Conservation (phyloP, 2,888 invertebrate species). For the Diplolepis rosae region DNA sequence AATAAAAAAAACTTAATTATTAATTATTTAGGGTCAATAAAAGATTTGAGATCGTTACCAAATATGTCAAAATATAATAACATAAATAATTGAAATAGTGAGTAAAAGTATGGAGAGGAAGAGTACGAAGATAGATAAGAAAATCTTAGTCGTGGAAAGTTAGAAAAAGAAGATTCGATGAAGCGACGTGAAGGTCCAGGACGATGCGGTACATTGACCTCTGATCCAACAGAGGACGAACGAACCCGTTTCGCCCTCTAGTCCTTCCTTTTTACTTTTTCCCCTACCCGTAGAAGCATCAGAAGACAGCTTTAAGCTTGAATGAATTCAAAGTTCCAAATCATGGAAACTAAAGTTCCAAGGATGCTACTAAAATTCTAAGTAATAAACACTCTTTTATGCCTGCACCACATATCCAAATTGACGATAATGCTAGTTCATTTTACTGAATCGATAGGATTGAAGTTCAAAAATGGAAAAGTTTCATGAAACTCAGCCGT, state of each 20-base stretch:
- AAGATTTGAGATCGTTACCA: too few species aligned
- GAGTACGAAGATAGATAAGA: not conserved
- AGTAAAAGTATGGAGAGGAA: not conserved
- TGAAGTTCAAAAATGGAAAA: too few species aligned
- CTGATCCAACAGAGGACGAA: not conserved
- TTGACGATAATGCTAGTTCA: too few species aligned
- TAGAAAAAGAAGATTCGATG: constrained; percentile 11
- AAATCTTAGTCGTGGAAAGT: too few species aligned
- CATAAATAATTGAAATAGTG: not conserved
- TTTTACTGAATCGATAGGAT: too few species aligned
- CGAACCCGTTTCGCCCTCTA: constrained; percentile 13
- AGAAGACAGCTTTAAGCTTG: constrained; percentile 14
- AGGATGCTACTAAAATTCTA: not conserved
- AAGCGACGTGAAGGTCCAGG: constrained; percentile 14
- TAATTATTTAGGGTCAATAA: too few species aligned
- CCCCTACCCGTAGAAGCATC: not conserved
- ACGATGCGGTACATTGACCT: constrained; percentile 36
- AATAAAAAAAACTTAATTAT: too few species aligned
- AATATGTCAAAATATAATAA: not conserved
- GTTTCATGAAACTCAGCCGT: too few species aligned
- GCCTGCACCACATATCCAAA: not conserved
- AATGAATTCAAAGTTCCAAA: not conserved
- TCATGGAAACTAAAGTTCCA: not conserved
- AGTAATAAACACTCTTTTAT: not conserved
- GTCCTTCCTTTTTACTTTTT: not conserved